Percentiles rank a stretch among this genome's conserved stretches.
Evolutionary conservation across 2,888 invertebrate species (phyloP).

Genomic region (Halictus quadricinctus): DNA sequence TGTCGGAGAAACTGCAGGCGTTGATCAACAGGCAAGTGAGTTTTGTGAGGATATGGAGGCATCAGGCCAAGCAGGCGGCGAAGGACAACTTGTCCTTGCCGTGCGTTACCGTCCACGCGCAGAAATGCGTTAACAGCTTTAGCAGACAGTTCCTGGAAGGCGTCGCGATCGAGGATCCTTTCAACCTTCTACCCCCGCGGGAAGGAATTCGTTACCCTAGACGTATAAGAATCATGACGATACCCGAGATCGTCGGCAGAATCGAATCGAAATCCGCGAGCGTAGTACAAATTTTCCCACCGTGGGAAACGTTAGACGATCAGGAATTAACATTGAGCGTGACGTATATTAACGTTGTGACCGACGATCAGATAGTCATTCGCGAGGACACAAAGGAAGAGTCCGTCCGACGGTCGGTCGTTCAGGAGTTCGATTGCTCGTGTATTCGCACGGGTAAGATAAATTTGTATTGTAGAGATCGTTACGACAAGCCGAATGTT

Average conservation of each 20-base stretch:
- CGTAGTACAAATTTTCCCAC: constrained; percentile 72
- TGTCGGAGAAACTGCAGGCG: constrained; percentile 69
- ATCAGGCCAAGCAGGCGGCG: constrained; percentile 67
- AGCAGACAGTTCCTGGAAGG: constrained; percentile 70
- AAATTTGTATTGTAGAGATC: constrained; percentile 64
- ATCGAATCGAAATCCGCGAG: constrained; percentile 61
- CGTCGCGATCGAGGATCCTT: constrained; percentile 66
- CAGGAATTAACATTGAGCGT: constrained; percentile 63
- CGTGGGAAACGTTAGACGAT: constrained; percentile 73
- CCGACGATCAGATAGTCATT: constrained; percentile 6
- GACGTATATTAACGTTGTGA: constrained; percentile 66
- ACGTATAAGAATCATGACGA: constrained; percentile 66
- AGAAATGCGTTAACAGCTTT: constrained; percentile 55
- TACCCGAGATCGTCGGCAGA: constrained; percentile 72
- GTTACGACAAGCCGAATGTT: constrained; percentile 70
- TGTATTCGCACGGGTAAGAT: constrained; percentile 67
- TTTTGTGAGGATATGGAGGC: constrained; percentile 75
- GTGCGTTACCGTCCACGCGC: constrained; percentile 67
- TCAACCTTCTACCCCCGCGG: constrained; percentile 62
- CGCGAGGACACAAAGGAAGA: background rate
- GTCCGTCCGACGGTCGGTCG: constrained; percentile 16
- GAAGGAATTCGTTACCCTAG: background rate
- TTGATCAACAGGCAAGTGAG: constrained; percentile 69
- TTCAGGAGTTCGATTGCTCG: constrained; percentile 70
- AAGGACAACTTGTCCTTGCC: constrained; percentile 52